A percentile compares a stretch with the other conserved stretches of the same genome.
Evolutionary conservation across 2,113 vertebrate species (phyloP).

Genomic region (Rhea americana): DNA sequence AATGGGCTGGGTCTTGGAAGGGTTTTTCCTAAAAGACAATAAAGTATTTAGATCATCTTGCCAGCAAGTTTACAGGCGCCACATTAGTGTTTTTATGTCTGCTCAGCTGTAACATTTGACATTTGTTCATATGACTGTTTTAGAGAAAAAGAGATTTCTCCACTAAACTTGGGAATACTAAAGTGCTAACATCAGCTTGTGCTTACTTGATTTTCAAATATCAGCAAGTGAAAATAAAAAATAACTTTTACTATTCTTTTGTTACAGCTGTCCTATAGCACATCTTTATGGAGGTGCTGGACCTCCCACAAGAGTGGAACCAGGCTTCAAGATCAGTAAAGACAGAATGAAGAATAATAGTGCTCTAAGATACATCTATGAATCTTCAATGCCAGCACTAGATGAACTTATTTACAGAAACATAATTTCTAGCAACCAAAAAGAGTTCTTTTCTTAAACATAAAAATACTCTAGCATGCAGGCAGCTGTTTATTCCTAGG

Average conservation of each 20-base stretch:
- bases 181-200: background rate
- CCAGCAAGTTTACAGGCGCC: slow-evolving; percentile 32
- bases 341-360: background rate
- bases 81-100: background rate
- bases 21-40: slow-evolving; percentile 12
- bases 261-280: background rate
- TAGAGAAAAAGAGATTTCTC: background rate
- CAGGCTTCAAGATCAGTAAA: background rate
- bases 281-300: background rate
- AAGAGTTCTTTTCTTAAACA: background rate
- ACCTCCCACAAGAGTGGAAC: background rate
- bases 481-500: background rate
- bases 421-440: background rate
- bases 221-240: background rate
- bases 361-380: background rate
- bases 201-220: background rate
- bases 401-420: background rate
- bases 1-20: slow-evolving; percentile 6
- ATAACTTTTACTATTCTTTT: background rate
- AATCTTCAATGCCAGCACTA: background rate
- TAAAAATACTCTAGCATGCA: background rate
- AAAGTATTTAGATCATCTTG: slow-evolving; percentile 51
- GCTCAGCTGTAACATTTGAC: background rate
- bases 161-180: background rate
- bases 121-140: background rate